Conservation (phyloP, 2,113 vertebrate genomes). For the Anguilla japonica region DNA sequence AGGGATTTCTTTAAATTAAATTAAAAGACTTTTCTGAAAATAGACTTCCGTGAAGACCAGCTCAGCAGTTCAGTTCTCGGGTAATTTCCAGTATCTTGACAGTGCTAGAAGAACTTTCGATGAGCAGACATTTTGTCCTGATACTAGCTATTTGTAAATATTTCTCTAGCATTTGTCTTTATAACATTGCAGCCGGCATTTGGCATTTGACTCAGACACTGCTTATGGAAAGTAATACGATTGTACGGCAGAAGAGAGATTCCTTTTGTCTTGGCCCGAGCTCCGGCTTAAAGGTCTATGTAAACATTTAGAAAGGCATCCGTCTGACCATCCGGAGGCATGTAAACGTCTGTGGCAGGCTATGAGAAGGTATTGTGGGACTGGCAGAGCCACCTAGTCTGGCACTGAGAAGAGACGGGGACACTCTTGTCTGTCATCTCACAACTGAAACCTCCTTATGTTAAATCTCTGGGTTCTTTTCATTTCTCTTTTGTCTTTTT, state of each 20-base stretch:
- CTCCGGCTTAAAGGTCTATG: not conserved
- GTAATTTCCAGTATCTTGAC: not conserved
- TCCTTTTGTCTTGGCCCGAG: not conserved
- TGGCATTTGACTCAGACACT: not conserved
- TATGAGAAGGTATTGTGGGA: not conserved
- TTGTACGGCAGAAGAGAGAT: not conserved
- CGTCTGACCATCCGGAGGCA: not conserved
- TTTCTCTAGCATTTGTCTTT: not conserved
- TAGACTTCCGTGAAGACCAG: too few relatives aligned
- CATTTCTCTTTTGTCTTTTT: slow-evolving; percentile 54
- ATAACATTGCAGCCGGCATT: not conserved
- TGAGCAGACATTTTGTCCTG: too few relatives aligned
- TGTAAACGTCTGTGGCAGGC: not conserved
- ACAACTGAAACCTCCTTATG: not conserved
- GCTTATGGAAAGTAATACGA: not conserved
- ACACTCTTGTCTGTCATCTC: not conserved
- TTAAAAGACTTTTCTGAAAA: too few relatives aligned
- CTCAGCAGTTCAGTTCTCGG: too few relatives aligned
- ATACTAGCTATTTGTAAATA: not conserved
- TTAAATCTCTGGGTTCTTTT: not conserved
- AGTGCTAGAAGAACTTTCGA: not conserved
- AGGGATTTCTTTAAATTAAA: too few relatives aligned
- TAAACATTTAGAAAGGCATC: too few relatives aligned
- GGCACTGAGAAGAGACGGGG: not conserved
- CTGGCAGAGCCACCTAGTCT: not conserved